Evolutionary conservation across 2,113 vertebrate genomes (phyloP).

Genomic region (Dipodomys merriami): DNA sequence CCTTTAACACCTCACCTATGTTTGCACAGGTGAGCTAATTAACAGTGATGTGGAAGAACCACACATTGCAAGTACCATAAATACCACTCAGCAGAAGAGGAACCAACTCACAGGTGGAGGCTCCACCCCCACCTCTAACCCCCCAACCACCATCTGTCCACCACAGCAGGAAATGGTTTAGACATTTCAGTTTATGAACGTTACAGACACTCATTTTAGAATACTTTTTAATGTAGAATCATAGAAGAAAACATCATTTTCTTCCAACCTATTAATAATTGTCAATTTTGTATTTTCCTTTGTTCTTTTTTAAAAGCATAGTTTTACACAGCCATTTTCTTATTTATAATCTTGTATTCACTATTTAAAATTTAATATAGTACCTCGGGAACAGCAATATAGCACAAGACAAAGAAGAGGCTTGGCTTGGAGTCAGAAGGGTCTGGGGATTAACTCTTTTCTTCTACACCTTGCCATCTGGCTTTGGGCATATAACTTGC

Average conservation of each 20-base stretch:
- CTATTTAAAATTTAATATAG: constrained; percentile 4
- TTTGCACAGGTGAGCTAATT: constrained; percentile 5
- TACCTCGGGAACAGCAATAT: not conserved
- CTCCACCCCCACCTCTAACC: not conserved
- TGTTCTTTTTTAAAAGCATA: not conserved
- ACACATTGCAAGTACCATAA: not conserved
- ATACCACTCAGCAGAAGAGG: not conserved
- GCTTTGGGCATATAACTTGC: not conserved
- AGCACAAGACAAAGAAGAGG: not conserved
- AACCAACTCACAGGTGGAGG: not conserved
- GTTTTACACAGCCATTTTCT: not conserved
- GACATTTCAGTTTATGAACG: not conserved
- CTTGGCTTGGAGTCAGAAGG: not conserved
- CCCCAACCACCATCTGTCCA: not conserved
- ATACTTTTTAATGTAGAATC: not conserved
- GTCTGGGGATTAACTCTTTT: not conserved
- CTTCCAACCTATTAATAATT: not conserved
- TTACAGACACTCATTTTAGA: not conserved
- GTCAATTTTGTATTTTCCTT: not conserved
- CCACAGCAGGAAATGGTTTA: constrained; percentile 51
- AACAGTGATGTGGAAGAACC: not conserved
- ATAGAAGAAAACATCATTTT: constrained; percentile 12
- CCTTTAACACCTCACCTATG: not conserved
- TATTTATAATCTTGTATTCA: not conserved
- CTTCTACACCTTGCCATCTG: not conserved